Conservation (phyloP, 2,113 vertebrate species). For the Nyctibius bracteatus region DNA sequence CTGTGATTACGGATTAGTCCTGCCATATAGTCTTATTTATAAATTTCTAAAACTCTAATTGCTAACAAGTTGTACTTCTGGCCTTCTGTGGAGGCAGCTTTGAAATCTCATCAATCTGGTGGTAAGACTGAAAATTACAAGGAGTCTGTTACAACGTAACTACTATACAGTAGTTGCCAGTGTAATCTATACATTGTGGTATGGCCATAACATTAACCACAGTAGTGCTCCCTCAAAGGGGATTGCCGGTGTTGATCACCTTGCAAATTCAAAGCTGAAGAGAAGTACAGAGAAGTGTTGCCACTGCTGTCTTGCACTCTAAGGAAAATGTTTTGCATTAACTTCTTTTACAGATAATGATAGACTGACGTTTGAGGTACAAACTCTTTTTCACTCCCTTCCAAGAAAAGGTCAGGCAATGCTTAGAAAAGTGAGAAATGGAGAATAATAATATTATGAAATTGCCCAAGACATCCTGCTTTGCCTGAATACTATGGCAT, state of each 20-base stretch:
- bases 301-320: background rate
- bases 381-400: background rate
- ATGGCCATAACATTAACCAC: background rate
- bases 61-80: background rate
- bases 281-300: background rate
- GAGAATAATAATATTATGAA: background rate
- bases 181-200: background rate
- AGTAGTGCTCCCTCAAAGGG: background rate
- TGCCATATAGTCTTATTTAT: background rate
- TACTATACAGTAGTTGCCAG: background rate
- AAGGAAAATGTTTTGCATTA: background rate
- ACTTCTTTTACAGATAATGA: background rate
- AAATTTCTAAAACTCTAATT: background rate
- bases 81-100: background rate
- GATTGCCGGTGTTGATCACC: background rate
- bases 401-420: background rate
- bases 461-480: background rate
- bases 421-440: background rate
- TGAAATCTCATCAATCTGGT: background rate
- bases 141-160: fast-evolving
- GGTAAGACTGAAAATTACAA: background rate
- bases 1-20: background rate
- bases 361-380: background rate
- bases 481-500: background rate
- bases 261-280: background rate